Base-by-base conservation (phyloP, 2,797 vertebrate species). In the Fringilla coelebs region DNA sequence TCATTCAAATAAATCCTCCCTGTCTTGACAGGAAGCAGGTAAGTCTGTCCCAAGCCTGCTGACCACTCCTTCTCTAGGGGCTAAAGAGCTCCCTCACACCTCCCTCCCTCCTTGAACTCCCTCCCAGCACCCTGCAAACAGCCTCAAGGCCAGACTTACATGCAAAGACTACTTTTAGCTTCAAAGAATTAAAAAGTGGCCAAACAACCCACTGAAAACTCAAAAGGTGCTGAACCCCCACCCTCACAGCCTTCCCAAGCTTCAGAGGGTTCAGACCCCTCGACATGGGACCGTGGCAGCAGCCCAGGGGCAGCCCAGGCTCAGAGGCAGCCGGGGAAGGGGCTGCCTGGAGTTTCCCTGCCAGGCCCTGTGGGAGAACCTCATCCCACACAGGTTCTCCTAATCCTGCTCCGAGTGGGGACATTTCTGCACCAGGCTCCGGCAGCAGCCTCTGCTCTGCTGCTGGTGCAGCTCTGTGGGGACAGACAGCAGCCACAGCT, bases 341-440 rank as follows among this genome's bases (percentile, higher is more conserved):
- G 34, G 13, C 1, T 48, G 32, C 26, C 49, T 6, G 1, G 21
- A 21, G 1, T 1, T 16, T 10, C 40, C 58, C 26, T 5, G 9
- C 10, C 51, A 34, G 28, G 16, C 36, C 17, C 90, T 89, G 29
- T 72, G 71, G 28, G 65, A 83, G 52, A 49, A 76, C 31, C 36
- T 92, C 89, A 0, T 75, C 91, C 54, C 8, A 20, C 8, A 20
- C 73, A 88, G 71, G 46, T 85, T 91, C 81, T 98, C 98, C 0
- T 97, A 98, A 98, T 98, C 96, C 95, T 98, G 98, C 97, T 98
- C 98, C 94, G 98, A 32, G 32, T 4, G 60, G 15, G 38, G 2
- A 6, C 1, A 18, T 9, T 63, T 7, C 32, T 52, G 38, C 48
- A 14, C 19, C 38, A 14, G 31, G 24, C 38, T 41, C n/a, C 43